phyloP scores from a whole-genome alignment of 2,113 vertebrate species.

The Amphilophus citrinellus region DNA sequence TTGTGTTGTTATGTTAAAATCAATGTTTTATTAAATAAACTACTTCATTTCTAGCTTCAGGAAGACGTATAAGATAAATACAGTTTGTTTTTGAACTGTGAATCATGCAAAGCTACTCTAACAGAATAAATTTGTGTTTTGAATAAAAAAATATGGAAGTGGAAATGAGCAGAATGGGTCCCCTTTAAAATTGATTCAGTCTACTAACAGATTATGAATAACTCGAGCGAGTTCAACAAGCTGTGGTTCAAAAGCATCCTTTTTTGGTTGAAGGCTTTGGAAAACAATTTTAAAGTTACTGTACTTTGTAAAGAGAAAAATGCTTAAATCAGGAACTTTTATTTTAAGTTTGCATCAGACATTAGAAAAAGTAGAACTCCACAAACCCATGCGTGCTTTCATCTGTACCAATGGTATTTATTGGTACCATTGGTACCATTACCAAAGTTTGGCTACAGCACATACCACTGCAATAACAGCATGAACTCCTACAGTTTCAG shows the following conservation, averaged over 20 bases:
- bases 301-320: background rate
- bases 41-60: background rate
- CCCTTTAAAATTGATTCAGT: background rate
- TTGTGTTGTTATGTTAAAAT: background rate
- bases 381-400: background rate
- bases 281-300: background rate
- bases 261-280: background rate
- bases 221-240: background rate
- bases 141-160: background rate
- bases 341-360: background rate
- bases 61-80: too few species aligned
- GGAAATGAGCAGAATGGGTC: too few species aligned
- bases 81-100: too few species aligned
- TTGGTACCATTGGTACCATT: background rate
- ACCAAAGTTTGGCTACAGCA: background rate
- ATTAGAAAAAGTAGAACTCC: rapidly evolving
- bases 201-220: too few species aligned
- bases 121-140: too few species aligned
- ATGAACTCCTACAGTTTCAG: background rate
- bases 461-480: background rate
- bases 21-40: background rate
- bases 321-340: background rate
- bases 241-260: background rate
- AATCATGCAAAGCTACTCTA: too few species aligned
- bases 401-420: background rate